Base-by-base conservation (phyloP, 2,797 vertebrate genomes). In the Aulostomus chinensis region DNA sequence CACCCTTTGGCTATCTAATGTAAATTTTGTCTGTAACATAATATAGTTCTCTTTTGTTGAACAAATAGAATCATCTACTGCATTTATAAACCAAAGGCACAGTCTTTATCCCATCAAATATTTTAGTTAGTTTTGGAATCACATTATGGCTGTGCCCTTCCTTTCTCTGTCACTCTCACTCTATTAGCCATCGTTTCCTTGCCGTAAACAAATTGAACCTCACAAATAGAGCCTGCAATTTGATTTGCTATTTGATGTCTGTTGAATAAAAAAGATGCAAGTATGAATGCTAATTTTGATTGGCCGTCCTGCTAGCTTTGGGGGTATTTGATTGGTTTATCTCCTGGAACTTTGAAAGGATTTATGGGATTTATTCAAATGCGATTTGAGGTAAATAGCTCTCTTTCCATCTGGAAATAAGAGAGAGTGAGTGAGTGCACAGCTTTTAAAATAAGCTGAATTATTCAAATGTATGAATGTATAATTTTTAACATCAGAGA, bases 391-490 rank as follows among this genome's bases (percentile, higher is more conserved):
- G 78, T 82, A 85, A 88, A 87, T 81, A 69, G 74, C 68, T 77
- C 56, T 63, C 58, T 78, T 84, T 82, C 64, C 47, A 48, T 73
- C 47, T 79, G 48, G 51, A 67, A 83, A 78, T 13, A 66, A 50
- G 47, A 61, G 47, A 61, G 35, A 71, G 73, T 61, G 66, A 71
- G 73, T 61, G 66, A 81, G 76, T 63, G 80, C 65, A 68, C 61
- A 52, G 83, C 81, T 81, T 88, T 88, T 85, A 79, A 83, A 86
- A 80, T 84, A 62, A 82, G 86, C 70, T 80, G 79, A 88, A 86
- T 87, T 84, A 89, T 86, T 85, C 68, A 86, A 84, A 85, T 86
- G 63, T 77, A 53, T 73, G 79, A 78, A 81, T 86, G 68, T 78
- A 80, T 88, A 83, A 88, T 82, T 88, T 69, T 83, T 62, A 83